A percentile compares a stretch with the other conserved stretches of the same genome.
These are phyloP conservation scores for Poeciliopsis turneri DNA, from an alignment of 2,797 vertebrate species.

Conservation along the genomic window DNA sequence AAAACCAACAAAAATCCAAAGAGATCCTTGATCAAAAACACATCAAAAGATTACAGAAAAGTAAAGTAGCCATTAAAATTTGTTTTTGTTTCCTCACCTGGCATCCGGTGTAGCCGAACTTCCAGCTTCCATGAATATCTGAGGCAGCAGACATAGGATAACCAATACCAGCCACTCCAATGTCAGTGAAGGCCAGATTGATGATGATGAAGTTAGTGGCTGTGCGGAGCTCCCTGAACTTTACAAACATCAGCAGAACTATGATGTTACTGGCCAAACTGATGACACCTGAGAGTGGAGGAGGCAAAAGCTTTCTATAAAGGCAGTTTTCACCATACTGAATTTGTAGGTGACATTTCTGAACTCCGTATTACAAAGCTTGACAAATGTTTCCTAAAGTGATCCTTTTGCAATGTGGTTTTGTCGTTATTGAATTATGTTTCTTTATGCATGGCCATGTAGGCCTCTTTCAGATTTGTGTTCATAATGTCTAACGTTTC, in stretches of 20 bases:
- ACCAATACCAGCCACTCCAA: slow-evolving; percentile 94
- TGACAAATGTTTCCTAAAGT: background rate
- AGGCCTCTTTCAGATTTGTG: background rate
- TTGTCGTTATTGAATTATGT: background rate
- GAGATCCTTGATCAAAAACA: background rate
- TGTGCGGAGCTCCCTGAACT: slow-evolving; percentile 92
- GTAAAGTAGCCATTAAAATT: too few species aligned
- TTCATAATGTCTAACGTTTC: background rate
- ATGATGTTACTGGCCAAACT: slow-evolving; percentile 93
- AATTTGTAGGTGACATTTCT: background rate
- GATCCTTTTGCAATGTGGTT: background rate
- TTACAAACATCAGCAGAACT: slow-evolving; percentile 93
- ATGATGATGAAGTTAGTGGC: slow-evolving; percentile 96
- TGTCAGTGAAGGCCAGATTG: slow-evolving; percentile 94
- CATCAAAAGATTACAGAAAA: background rate
- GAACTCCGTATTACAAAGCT: background rate
- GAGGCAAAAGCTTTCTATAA: background rate
- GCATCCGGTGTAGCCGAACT: slow-evolving; percentile 92
- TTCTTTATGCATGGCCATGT: background rate
- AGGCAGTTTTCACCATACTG: background rate
- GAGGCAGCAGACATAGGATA: slow-evolving; percentile 98
- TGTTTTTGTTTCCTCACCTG: slow-evolving; percentile 82
- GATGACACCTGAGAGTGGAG: slow-evolving; percentile 82
- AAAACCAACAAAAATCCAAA: background rate
- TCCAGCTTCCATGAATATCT: slow-evolving; percentile 95